These are phyloP conservation scores for Tenthredo distinguenda DNA, from an alignment of 2,888 invertebrate species.

Conservation along the genomic window DNA sequence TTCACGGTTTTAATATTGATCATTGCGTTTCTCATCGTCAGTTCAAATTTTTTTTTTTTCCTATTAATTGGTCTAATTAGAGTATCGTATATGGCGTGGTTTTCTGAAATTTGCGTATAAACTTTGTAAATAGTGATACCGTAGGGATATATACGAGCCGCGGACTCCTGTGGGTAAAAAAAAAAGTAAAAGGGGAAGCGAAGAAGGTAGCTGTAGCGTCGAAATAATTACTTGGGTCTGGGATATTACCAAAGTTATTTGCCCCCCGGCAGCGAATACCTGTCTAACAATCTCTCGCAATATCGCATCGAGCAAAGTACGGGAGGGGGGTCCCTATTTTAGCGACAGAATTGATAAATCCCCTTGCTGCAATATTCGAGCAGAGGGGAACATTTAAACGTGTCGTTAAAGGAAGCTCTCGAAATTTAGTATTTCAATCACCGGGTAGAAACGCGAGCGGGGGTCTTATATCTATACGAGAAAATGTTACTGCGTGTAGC, in stretches of 20 bases:
- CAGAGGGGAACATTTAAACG: slow-evolving; percentile 37
- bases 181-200: background rate
- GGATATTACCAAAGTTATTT: slow-evolving; percentile 47
- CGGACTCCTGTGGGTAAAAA: background rate
- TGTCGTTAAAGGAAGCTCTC: slow-evolving; percentile 25
- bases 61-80: background rate
- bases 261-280: slow-evolving; percentile 45
- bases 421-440: slow-evolving; percentile 49
- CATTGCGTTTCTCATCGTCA: background rate
- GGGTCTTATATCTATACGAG: background rate
- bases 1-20: slow-evolving; percentile 1
- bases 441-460: background rate
- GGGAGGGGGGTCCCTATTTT: slow-evolving; percentile 17
- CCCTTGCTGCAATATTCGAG: slow-evolving; percentile 45
- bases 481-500: slow-evolving; percentile 11
- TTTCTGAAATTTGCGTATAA: background rate
- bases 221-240: slow-evolving; percentile 38
- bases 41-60: background rate
- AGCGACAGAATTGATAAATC: slow-evolving; percentile 47
- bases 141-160: background rate
- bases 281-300: slow-evolving; percentile 47
- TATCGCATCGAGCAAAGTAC: slow-evolving; percentile 44
- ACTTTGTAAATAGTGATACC: background rate
- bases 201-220: background rate
- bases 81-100: background rate